Evolutionary conservation across 2,113 vertebrate species (phyloP).

Genomic region (Edolisoma coerulescens): DNA sequence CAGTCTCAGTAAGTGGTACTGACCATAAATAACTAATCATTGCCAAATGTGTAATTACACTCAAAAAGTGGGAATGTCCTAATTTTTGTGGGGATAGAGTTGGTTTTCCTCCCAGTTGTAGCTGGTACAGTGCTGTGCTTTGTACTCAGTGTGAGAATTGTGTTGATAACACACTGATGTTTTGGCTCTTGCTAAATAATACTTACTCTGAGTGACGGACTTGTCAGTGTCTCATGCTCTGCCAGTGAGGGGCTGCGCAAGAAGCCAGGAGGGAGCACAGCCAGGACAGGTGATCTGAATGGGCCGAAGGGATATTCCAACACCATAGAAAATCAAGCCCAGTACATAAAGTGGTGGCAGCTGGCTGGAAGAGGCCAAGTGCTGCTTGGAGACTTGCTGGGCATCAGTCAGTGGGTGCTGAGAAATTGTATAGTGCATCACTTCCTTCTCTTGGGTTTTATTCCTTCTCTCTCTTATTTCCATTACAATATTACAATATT

Average conservation of each 20-base stretch:
- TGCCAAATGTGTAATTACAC: not conserved
- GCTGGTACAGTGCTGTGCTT: not conserved
- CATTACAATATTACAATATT: not conserved
- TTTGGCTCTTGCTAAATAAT: not conserved
- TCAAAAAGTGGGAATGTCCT: too few species aligned
- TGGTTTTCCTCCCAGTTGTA: not conserved
- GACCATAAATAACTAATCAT: not conserved
- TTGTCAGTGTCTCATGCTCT: not conserved
- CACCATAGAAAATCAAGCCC: not conserved
- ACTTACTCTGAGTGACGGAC: not conserved
- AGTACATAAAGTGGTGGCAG: not conserved
- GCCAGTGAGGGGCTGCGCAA: not conserved
- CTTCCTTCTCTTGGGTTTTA: not conserved
- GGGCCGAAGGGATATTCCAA: not conserved
- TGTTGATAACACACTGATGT: not conserved
- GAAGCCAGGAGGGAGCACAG: not conserved
- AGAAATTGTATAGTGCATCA: not conserved
- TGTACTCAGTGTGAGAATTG: not conserved
- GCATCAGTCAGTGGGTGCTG: not conserved
- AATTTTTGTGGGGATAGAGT: not conserved
- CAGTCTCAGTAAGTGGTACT: not conserved
- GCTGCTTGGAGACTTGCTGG: not conserved
- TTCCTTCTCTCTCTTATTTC: not conserved
- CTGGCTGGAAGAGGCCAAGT: not conserved
- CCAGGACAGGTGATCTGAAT: not conserved